Evolutionary conservation across 2,888 invertebrate genomes (phyloP), one percentile per base, ranked within the genome.

Genomic region (Cremastobaeus sp.): DNA sequence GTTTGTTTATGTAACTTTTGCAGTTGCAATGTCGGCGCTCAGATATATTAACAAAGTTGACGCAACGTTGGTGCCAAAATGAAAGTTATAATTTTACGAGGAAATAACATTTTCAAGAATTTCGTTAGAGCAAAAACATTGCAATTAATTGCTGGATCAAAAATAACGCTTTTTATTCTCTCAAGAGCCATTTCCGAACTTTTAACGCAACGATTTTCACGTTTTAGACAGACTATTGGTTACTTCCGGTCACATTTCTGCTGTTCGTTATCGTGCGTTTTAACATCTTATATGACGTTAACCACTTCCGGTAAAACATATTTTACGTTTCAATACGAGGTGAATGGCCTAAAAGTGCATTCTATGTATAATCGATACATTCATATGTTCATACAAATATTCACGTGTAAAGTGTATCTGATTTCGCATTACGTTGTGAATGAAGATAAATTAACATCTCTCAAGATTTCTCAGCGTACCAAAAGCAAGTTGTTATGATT

Each of bases 281-380:
- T 54, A 57, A 59, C 52, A 54, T 69, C 64, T 65, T 52, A 35
- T 64, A 18, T 32, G 41, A 71, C 52, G 48, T 57, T 62, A 57
- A 71, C 64, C 64, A 59, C 71, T 71, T 71, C 64, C 71, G 50
- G 48, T 59, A 55, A 71, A 62, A 50, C 54, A 69, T 45, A 64
- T 70, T 70, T 60, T 18, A 43, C 35, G 48, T 64, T 54, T 60
- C 54, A 47, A 54, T 57, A 43, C 9, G 25, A 64, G 71, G 64
- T 71, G 43, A 71, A 57, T 17, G 64, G 6, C 41, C 71, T 15
- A 14, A 30, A 39, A 59, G 43, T 45, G 28, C 34, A 18, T 18
- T 25, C 45, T 25, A 12, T 20, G 30, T 25, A 50, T 52, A 57
- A 66, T 57, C 66, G 48, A 57, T 64, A 64, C 45, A 54, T 35